Evolutionary conservation across 2,113 vertebrate genomes (phyloP), one percentile per base, ranked within the genome.

Genomic region (Dipodomys merriami): DNA sequence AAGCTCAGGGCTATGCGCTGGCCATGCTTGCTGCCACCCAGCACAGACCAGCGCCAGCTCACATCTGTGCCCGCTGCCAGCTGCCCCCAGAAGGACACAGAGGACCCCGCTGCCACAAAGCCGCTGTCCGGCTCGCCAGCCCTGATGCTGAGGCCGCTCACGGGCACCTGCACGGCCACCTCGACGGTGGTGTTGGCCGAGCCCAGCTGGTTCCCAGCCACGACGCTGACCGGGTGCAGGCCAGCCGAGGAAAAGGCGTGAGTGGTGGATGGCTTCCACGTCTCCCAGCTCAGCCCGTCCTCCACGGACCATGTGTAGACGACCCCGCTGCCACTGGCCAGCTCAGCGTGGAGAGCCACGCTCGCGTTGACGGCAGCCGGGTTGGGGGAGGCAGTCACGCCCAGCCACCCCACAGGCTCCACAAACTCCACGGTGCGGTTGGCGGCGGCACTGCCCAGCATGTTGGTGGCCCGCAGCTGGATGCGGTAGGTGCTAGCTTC

Each of bases 131-230:
- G 97, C 78, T 98, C 98, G 0, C 95, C 95, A 0, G 98, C 96
- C 33, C 94, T 96, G 90, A 99, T 99, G 1, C 83, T 96, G 69
- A 99, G 95, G 6, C 98, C 99, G 1, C 97, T 96, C 30, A 99
- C 97, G 0, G 98, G 97, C 94, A 99, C 98, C 97, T 99, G 99
- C 82, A 99, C 98, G 0, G 79, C 97, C 95, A 99, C 85, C 35
- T 39, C 80, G 39, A 98, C 27, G 0, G 98, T 98, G 73, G 98
- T 95, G 0, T 96, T 97, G 72, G 97, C 79, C 0, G 96, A 97
- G 90, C 98, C 99, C 89, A 99, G 98, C 46, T 98, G 97, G 95
- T 99, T 99, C 91, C 97, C 98, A 29, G 99, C 99, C n/a, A 97
- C 96, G 11, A 99, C 96, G 0, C 91, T 69, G 0, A 99, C 97